Evolutionary conservation across 2,888 invertebrate species (phyloP).

Genomic region (Eilema sororculum): DNA sequence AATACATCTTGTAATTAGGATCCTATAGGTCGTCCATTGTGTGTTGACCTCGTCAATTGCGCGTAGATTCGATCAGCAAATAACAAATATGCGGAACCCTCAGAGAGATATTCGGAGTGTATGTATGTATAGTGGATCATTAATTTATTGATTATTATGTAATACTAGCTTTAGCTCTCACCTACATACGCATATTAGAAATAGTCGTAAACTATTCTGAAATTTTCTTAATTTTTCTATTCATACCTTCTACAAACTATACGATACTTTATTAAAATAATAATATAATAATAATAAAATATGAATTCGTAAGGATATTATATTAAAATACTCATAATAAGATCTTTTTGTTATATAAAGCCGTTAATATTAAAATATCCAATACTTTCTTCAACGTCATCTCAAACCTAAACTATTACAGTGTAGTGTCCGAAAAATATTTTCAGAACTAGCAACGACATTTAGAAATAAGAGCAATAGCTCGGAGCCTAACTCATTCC

Average conservation of each 20-base stretch:
- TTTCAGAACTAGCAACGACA: conserved; percentile 1
- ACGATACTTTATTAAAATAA: no score
- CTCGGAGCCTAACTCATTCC: neutral
- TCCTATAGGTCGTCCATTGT: neutral
- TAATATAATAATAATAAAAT: no score
- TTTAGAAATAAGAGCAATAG: conserved; percentile 8
- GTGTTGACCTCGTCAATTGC: neutral
- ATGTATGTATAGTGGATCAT: neutral
- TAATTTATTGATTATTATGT: neutral
- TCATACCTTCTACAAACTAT: no score
- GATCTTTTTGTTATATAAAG: no score
- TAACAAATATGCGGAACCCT: neutral
- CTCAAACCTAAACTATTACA: neutral
- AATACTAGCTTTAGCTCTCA: neutral
- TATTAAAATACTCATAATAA: no score
- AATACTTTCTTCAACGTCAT: neutral
- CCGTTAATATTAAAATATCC: neutral
- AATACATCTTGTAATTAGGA: neutral
- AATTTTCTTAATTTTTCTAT: neutral
- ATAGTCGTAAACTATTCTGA: neutral
- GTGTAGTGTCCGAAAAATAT: neutral
- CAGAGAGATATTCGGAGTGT: neutral
- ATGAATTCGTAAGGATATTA: no score
- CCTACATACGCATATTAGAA: no score
- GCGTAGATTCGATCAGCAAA: neutral